Evolutionary conservation across 2,797 vertebrate species (phyloP).

Genomic region (Rallus crepitans): DNA sequence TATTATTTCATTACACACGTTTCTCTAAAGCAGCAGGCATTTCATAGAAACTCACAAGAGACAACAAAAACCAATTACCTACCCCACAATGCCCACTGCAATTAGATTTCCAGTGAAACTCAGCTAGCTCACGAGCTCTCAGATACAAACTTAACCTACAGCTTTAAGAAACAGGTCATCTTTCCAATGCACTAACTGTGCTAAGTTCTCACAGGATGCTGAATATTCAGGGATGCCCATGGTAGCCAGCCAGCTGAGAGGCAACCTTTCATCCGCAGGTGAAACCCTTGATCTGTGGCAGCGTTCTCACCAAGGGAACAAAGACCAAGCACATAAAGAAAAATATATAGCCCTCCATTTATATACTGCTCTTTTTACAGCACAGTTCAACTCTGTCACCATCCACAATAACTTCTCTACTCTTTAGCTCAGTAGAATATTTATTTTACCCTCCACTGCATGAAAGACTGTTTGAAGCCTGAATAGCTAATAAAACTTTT

Average conservation of each 20-base stretch:
- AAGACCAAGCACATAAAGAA: constrained; percentile 1
- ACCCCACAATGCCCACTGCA: background rate
- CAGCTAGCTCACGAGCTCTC: background rate
- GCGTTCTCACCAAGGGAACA: background rate
- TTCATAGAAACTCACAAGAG: background rate
- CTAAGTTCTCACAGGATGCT: background rate
- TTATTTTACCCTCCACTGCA: constrained; percentile 27
- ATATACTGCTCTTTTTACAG: constrained; percentile 26
- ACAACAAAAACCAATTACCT: background rate
- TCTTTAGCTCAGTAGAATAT: constrained; percentile 13
- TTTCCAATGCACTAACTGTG: background rate
- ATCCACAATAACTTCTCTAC: background rate
- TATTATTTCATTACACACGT: background rate
- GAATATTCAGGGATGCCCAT: background rate
- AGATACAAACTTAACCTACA: background rate
- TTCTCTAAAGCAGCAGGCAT: background rate
- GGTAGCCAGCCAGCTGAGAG: background rate
- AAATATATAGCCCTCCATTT: constrained; percentile 20
- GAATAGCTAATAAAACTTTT: constrained; percentile 32
- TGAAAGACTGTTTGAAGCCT: constrained; percentile 2
- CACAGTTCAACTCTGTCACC: background rate
- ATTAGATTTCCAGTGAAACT: background rate
- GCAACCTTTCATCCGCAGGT: background rate
- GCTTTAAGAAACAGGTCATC: background rate
- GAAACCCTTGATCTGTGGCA: background rate